Evolutionary conservation across 2,888 invertebrate species (phyloP).

Genomic region (Campoletis raptor): DNA sequence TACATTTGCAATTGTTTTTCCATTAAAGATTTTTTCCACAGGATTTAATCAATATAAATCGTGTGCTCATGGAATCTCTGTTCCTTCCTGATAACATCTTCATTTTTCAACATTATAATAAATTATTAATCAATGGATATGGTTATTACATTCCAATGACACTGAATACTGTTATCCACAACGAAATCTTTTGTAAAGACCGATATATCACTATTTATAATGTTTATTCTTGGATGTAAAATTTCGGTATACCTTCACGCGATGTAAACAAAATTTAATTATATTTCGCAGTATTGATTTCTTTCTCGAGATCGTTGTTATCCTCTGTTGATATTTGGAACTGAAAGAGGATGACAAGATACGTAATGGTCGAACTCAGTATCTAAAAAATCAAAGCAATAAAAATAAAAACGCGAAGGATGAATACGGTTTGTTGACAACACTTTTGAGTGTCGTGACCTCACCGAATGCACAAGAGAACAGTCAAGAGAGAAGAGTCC

Average conservation of each 20-base stretch:
- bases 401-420: neutral
- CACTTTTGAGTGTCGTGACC: neutral
- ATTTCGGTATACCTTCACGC: neutral
- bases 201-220: no score
- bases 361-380: conserved; percentile 42
- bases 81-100: no score
- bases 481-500: conserved; percentile 50
- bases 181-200: no score
- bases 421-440: neutral
- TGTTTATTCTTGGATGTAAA: neutral
- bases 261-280: neutral
- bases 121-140: no score
- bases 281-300: neutral
- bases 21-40: no score
- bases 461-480: conserved; percentile 52
- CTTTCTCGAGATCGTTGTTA: neutral
- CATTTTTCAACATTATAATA: no score
- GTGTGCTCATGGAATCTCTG: no score
- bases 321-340: conserved; percentile 6
- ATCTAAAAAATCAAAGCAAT: conserved; percentile 32
- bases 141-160: no score
- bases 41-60: no score
- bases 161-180: no score
- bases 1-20: no score
- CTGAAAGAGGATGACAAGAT: conserved; percentile 54